These are phyloP conservation scores for Drosophila longiperda DNA, from an alignment of 2,888 invertebrate species.

Conservation along the genomic window DNA sequence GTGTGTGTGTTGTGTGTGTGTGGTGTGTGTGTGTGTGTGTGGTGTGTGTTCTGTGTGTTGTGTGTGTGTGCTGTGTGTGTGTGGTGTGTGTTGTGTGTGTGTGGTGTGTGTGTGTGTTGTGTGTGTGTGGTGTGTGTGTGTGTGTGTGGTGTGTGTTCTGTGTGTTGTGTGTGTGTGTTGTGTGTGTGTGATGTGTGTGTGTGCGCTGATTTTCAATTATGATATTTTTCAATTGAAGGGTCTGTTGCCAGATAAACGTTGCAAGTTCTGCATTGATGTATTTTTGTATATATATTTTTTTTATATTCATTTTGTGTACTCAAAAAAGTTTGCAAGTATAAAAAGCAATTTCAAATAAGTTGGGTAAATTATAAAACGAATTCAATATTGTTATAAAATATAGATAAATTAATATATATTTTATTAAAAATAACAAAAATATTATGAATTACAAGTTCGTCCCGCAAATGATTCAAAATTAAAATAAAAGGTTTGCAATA, in stretches of 20 bases:
- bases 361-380: background rate
- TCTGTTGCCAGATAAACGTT: slow-evolving; percentile 53
- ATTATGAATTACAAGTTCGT: background rate
- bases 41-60: too few relatives aligned
- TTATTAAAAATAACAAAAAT: background rate
- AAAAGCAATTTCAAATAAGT: background rate
- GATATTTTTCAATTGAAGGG: slow-evolving; percentile 67
- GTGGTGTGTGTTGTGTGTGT: too few relatives aligned
- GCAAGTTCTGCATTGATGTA: slow-evolving; percentile 19
- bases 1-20: too few relatives aligned
- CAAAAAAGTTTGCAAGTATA: slow-evolving; percentile 1
- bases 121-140: too few relatives aligned
- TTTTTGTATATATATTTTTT: background rate
- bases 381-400: background rate
- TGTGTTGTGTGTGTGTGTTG: too few relatives aligned
- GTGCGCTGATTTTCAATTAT: slow-evolving; percentile 73
- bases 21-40: slow-evolving; percentile 18
- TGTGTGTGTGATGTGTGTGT: slow-evolving; percentile 42
- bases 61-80: too few relatives aligned
- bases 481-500: background rate
- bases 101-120: background rate
- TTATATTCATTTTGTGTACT: background rate
- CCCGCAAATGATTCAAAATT: background rate
- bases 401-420: background rate
- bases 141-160: too few relatives aligned